Evolutionary conservation across 2,888 invertebrate genomes (phyloP), one percentile per base, ranked within the genome.

Genomic region (Athrips mouffetella): DNA sequence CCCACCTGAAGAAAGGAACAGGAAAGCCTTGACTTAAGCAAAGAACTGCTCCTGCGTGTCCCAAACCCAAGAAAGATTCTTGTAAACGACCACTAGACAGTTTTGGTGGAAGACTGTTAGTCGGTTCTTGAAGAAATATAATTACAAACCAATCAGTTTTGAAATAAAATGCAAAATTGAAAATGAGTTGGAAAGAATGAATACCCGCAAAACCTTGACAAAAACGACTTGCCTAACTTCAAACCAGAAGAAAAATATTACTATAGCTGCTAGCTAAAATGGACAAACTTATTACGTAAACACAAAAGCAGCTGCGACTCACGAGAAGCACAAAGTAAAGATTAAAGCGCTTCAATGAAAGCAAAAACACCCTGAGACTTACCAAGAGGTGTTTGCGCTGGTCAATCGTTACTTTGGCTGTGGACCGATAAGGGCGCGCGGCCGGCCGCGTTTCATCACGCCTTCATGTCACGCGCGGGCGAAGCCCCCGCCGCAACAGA

Each of bases 11-110:
- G 47, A 82, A 76, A 53, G 94, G 94, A 71, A 92, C 91, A 52
- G 94, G 94, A 80, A 90, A 94, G 52, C 92, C 92, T 89, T 94
- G 94, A 67, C 92, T 91, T 61, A 92, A 91, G 78, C 94, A 94
- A 66, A 93, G 87, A 62, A 92, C 89, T 52, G 91, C 66, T 54
- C 73, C 77, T 47, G 76, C 69, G 78, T 67, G 58, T 54, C 70
- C 74, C 29, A 63, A 53, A 56, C 57, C 59, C 51, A 84, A 70
- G 49, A 80, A 76, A 53, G 84, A 76, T 64, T 90, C 89, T 76
- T 90, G 90, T 58, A 90, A 80, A 53, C 89, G 89, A 80, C 79
- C 80, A 64, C 89, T 89, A 73, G 90, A 89, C 61, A 92, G 80
- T 72, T 91, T 91, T 51, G 92, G 93, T 56, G 90, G 89, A 59